Evolutionary conservation across 2,888 invertebrate genomes (phyloP).

Genomic region (Hyposoter dolosus): DNA sequence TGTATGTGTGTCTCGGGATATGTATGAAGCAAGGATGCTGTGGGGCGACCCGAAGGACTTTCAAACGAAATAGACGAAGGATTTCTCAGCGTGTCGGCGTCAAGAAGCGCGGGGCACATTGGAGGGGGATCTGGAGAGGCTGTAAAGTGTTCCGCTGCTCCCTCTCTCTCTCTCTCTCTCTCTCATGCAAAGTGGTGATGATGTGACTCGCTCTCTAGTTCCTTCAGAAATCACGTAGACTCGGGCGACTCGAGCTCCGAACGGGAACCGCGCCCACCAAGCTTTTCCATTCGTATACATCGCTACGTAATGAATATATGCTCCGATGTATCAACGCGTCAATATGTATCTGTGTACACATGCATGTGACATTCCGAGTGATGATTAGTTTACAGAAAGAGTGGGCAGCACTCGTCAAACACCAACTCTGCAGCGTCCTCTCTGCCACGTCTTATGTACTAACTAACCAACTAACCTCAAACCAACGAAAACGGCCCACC

Average conservation of each 20-base stretch:
- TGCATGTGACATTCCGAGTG: constrained; percentile 31
- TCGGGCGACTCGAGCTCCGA: constrained; percentile 14
- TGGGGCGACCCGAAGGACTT: constrained; percentile 76
- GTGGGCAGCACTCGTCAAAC: neutral
- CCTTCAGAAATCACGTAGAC: constrained; percentile 45
- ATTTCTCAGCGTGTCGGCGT: constrained; percentile 34
- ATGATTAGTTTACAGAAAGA: constrained; percentile 50
- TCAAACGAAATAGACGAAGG: constrained; percentile 76
- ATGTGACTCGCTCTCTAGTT: constrained; percentile 36
- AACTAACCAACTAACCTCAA: constrained; percentile 13
- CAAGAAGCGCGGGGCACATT: constrained; percentile 12
- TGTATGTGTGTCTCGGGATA: constrained; percentile 12
- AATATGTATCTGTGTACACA: constrained; percentile 2
- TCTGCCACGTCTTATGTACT: neutral
- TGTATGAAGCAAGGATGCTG: constrained; percentile 67
- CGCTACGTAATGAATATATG: constrained; percentile 10
- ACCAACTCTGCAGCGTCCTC: constrained; percentile 22
- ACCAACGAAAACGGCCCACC: constrained; percentile 12
- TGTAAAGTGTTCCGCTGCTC: constrained; percentile 43
- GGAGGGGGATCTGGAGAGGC: constrained; percentile 70
- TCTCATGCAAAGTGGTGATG: constrained; percentile 2
- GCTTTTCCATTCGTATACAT: constrained; percentile 1
- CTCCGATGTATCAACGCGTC: neutral
- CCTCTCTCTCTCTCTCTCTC: constrained; percentile 20
- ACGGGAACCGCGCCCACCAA: constrained; percentile 63